Conservation (phyloP, 1,140 invertebrate genomes). For the Hypsibius dujardini region DNA sequence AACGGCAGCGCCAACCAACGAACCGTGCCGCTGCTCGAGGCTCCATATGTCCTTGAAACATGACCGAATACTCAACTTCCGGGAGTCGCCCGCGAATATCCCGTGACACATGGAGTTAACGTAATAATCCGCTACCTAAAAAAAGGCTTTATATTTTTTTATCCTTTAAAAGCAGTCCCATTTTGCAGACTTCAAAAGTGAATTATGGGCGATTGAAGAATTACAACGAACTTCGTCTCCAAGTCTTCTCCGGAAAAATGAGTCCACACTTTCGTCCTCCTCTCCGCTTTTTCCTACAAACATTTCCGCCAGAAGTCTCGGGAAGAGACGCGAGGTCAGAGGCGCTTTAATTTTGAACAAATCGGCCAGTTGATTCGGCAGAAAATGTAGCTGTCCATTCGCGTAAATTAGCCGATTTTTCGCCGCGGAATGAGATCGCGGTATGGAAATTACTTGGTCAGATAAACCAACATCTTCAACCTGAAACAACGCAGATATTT, state of each 20-base stretch:
- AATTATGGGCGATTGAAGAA: too few species aligned
- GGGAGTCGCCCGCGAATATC: conserved; percentile 72
- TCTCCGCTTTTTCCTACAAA: conserved; percentile 35
- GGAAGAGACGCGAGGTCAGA: conserved; percentile 34
- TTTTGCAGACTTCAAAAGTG: too few species aligned
- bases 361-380: conserved; percentile 46
- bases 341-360: conserved; percentile 48
- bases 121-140: conserved; percentile 61
- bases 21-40: conserved; percentile 61
- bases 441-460: conserved; percentile 27
- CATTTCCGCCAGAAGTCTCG: conserved; percentile 47
- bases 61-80: conserved; percentile 67
- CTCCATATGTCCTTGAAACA: conserved; percentile 58
- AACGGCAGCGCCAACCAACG: conserved; percentile 43
- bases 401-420: conserved; percentile 49
- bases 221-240: conserved; percentile 34
- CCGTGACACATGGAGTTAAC: conserved; percentile 71
- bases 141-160: conserved; percentile 19
- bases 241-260: conserved; percentile 60
- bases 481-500: conserved; percentile 22
- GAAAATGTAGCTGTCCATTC: conserved; percentile 46
- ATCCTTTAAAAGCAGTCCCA: too few species aligned
- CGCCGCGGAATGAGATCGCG: conserved; percentile 26
- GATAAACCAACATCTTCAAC: conserved; percentile 29
- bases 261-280: conserved; percentile 64